Evolutionary conservation across 1,140 invertebrate species (phyloP), one percentile per base, ranked within the genome.

Genomic region (Hyphantria cunea): DNA sequence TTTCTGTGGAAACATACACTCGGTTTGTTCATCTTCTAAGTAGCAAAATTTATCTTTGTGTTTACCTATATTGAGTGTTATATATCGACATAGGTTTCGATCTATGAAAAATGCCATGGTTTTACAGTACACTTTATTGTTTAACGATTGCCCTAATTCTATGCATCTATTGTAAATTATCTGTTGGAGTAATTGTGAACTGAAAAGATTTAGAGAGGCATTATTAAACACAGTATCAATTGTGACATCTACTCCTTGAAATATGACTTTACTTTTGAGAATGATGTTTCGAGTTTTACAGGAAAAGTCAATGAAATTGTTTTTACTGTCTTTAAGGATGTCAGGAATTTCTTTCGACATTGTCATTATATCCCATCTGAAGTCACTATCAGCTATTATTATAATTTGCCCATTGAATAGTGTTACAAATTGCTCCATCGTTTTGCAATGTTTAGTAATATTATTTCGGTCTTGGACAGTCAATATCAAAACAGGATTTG

Each of bases 401-500:
- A 55, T 14, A 33, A 45, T 6, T 44, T 55, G 6, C 9, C 32
- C n/a, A 45, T 41, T 33, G 17, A 25, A 25, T 25, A 25, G 17
- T 25, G 17, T 25, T 25, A 25, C 5, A 5, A 25, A 25, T 25
- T 25, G 1, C 5, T 25, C 17, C 17, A 25, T 25, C 5, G 17
- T 25, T 32, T 45, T 55, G 25, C 17, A 55, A 45, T 44, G 17
- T 5, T 44, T 14, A 14, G 44, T 45, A 14, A 55, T 12, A 44
- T 13, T 44, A 6, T 55, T 32, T 10, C 3, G 8, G n/a, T 39
- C 37, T 39, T 39, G 41, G 13, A n/a, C 6, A 6, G 12, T 44
- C 12, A 44, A 6, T n/a, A 44, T 7, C n/a, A 44, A 44, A 13
- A n/a, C n/a, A 12, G 41, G 6, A 15, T 47, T 37, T n/a, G 32